These are phyloP conservation scores for Athetis lepigone DNA, from an alignment of 2,888 invertebrate genomes.

Conservation along the genomic window DNA sequence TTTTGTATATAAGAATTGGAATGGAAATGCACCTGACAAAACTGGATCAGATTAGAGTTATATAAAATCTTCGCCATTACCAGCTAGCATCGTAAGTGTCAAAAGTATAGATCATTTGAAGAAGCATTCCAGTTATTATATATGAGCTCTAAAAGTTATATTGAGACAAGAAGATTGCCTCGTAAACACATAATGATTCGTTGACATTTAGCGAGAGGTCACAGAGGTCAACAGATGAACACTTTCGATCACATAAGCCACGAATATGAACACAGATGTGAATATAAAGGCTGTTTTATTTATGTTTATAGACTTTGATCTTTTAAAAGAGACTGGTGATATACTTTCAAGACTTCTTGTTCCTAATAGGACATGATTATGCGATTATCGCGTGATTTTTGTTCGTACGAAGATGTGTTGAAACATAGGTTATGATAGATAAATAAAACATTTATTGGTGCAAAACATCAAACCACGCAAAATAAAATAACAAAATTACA, in stretches of 20 bases:
- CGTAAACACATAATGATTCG: conserved; percentile 20
- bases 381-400: neutral
- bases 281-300: neutral
- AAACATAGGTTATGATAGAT: no score
- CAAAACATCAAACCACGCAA: no score
- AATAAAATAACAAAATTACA: no score
- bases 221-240: conserved; percentile 26
- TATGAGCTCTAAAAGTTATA: conserved; percentile 1
- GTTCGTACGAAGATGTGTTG: neutral
- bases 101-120: neutral
- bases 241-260: conserved; percentile 20
- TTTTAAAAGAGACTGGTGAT: neutral
- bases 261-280: conserved; percentile 3
- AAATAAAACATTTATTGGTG: no score
- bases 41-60: no score
- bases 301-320: neutral
- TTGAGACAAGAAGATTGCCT: conserved; percentile 13
- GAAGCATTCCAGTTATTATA: neutral
- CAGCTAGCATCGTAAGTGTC: neutral
- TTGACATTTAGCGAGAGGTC: conserved; percentile 40
- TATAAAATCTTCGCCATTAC: no score
- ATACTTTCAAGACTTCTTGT: neutral
- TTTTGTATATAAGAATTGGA: no score
- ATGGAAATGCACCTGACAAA: no score
- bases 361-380: no score